Evolutionary conservation across 2,888 invertebrate species (phyloP).

Genomic region (Rotaria sp.): DNA sequence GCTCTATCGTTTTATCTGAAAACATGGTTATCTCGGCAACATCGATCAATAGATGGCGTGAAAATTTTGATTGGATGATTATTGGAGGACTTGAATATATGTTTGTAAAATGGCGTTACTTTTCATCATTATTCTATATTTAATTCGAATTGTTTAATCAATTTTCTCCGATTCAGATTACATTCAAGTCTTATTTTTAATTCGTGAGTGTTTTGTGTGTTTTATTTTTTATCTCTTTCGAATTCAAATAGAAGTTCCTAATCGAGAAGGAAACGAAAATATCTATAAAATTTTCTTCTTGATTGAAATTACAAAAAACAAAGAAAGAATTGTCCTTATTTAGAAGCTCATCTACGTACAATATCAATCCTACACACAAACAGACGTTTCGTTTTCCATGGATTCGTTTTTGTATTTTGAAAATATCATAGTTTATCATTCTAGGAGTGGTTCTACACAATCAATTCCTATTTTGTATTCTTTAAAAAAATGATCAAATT

Average conservation of each 20-base stretch:
- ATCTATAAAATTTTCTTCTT: neutral
- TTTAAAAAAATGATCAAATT: neutral
- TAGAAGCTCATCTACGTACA: neutral
- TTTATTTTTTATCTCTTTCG: neutral
- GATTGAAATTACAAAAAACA: neutral
- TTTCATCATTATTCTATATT: neutral
- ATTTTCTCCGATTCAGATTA: neutral
- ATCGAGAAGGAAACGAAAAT: neutral
- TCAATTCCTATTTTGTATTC: slow-evolving; percentile 9
- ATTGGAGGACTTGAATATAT: neutral
- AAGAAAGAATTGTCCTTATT: slow-evolving; percentile 12
- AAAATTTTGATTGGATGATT: neutral
- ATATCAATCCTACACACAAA: neutral
- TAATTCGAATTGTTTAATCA: neutral
- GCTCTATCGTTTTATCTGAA: too few relatives aligned
- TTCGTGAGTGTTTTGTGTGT: neutral
- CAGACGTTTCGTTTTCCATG: slow-evolving; percentile 17
- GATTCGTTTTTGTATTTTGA: neutral
- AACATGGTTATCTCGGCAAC: too few relatives aligned
- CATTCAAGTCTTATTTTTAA: neutral
- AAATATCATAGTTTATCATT: slow-evolving; percentile 10
- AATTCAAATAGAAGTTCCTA: neutral
- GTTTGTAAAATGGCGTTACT: neutral
- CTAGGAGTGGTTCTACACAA: slow-evolving; percentile 20
- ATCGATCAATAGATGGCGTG: neutral